Conservation (phyloP, 2,888 invertebrate genomes). For the Leptopilina drosophilae region DNA sequence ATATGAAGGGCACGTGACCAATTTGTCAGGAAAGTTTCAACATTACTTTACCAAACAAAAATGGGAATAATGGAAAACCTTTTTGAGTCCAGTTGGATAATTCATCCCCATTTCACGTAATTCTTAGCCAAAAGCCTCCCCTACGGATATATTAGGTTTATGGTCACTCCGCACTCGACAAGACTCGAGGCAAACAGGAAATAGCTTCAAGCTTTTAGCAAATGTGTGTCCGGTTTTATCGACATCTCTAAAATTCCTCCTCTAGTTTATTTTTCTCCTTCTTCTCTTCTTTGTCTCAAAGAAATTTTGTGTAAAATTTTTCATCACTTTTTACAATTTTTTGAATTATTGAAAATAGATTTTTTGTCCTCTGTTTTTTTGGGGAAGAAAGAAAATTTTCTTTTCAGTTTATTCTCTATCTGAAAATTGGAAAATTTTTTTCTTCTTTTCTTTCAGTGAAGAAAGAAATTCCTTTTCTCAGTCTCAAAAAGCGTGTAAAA, state of each 20-base stretch:
- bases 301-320: no score
- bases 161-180: constrained; percentile 54
- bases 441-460: no score
- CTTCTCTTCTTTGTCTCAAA: background rate
- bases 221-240: constrained; percentile 53
- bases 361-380: no score
- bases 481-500: no score
- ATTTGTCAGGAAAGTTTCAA: constrained; percentile 55
- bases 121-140: constrained; percentile 48
- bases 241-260: background rate
- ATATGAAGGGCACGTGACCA: constrained; percentile 56
- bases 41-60: constrained; percentile 35
- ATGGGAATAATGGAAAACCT: constrained; percentile 38
- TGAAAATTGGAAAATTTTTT: no score
- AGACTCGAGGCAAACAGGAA: constrained; percentile 56
- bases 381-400: no score
- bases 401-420: no score
- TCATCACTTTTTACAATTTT: no score
- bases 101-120: constrained; percentile 43
- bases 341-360: no score
- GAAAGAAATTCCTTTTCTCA: no score
- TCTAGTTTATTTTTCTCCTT: background rate
- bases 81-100: constrained; percentile 42
- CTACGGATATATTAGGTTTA: constrained; percentile 60
- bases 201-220: constrained; percentile 58